phyloP scores from a whole-genome alignment of 2,888 invertebrate species.

The Leucophenga montana region DNA sequence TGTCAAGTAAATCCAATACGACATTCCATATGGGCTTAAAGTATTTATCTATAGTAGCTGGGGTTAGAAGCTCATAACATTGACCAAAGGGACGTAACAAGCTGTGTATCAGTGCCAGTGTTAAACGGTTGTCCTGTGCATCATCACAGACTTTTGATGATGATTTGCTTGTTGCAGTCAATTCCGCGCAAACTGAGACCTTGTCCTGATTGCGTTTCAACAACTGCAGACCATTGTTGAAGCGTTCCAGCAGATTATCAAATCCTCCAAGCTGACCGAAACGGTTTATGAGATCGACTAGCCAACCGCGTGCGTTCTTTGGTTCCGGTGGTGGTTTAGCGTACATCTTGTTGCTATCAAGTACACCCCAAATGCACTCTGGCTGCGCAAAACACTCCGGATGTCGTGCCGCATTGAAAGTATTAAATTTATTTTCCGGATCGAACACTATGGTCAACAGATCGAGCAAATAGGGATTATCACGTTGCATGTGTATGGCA shows the following conservation, averaged over 20 bases:
- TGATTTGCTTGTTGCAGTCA: neutral
- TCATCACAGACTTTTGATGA: constrained; percentile 44
- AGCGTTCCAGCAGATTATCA: constrained; percentile 86
- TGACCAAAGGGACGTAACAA: constrained; percentile 92
- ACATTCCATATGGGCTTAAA: constrained; percentile 94
- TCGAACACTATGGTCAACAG: constrained; percentile 94
- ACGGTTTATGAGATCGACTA: constrained; percentile 95
- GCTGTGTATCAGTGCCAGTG: constrained; percentile 85
- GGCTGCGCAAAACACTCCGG: constrained; percentile 69
- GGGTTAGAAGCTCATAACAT: constrained; percentile 92
- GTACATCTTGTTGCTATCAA: constrained; percentile 81
- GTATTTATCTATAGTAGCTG: constrained; percentile 91
- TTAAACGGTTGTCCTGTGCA: constrained; percentile 74
- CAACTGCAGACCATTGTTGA: constrained; percentile 81
- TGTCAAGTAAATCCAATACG: constrained; percentile 90
- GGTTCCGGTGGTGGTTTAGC: constrained; percentile 81
- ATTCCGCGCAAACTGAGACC: constrained; percentile 42
- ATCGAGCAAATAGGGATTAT: constrained; percentile 94
- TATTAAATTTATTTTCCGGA: constrained; percentile 92
- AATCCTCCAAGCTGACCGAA: constrained; percentile 94
- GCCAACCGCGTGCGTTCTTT: constrained; percentile 93
- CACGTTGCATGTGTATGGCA: constrained; percentile 89
- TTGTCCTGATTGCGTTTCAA: constrained; percentile 75
- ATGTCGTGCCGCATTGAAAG: constrained; percentile 71
- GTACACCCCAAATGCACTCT: constrained; percentile 74